These are phyloP conservation scores for Ornithorhynchus anatinus DNA, from an alignment of 2,113 vertebrate genomes.

Conservation along the genomic window DNA sequence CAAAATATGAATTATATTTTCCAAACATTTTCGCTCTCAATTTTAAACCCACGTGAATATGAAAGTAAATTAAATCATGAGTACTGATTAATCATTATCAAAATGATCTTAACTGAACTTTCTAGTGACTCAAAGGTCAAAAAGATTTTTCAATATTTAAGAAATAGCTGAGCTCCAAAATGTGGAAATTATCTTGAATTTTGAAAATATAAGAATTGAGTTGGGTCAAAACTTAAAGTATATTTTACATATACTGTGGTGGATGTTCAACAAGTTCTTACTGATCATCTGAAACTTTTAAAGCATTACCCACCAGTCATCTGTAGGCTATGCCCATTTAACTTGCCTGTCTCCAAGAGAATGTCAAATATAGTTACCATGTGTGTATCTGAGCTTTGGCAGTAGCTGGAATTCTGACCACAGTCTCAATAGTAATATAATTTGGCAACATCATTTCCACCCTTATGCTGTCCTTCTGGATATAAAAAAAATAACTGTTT, in stretches of 20 bases:
- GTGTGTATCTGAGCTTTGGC: slow-evolving; percentile 29
- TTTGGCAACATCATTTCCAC: slow-evolving; percentile 34
- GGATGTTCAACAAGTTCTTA: not conserved
- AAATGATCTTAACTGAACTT: no score
- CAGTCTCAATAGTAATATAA: slow-evolving; percentile 39
- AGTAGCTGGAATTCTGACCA: slow-evolving; percentile 40
- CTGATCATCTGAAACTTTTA: not conserved
- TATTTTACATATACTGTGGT: not conserved
- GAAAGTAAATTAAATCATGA: no score
- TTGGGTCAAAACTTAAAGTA: slow-evolving; percentile 15
- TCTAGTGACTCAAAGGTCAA: no score
- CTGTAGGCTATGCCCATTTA: not conserved
- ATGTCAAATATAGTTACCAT: slow-evolving; percentile 18
- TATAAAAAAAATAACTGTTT: slow-evolving; percentile 20
- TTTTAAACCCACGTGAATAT: no score
- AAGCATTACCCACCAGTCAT: not conserved
- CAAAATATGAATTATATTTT: no score
- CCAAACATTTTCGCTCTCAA: no score
- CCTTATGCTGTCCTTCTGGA: slow-evolving; percentile 3
- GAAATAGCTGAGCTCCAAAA: not conserved
- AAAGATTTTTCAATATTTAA: not conserved
- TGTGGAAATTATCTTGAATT: not conserved
- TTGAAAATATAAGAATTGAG: slow-evolving; percentile 7
- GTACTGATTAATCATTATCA: no score
- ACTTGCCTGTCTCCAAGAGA: slow-evolving; percentile 27